Percentiles rank a stretch among this genome's conserved stretches.
phyloP scores from a whole-genome alignment of 1,140 invertebrate species.

The Pseudomyrmex flavicornis region DNA sequence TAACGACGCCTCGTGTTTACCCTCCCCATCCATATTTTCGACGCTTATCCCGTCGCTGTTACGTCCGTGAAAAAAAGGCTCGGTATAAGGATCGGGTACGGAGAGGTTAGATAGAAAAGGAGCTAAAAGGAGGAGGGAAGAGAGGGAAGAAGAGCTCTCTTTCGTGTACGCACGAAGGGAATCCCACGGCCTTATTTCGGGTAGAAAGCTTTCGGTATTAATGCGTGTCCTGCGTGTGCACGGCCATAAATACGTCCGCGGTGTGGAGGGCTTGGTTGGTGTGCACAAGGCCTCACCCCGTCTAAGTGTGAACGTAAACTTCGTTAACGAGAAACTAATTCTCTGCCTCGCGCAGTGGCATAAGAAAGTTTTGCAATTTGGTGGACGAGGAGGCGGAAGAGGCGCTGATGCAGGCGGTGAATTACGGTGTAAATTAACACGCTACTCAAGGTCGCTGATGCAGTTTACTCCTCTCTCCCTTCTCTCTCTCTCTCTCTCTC shows the following conservation, averaged over 20 bases:
- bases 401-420: slow-evolving; percentile 44
- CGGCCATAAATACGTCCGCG: slow-evolving; percentile 77
- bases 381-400: slow-evolving; percentile 24
- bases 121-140: neutral
- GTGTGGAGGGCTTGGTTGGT: slow-evolving; percentile 35
- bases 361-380: slow-evolving; percentile 75
- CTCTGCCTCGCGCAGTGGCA: slow-evolving; percentile 66
- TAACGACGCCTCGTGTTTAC: slow-evolving; percentile 78
- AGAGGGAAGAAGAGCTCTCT: neutral
- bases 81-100: neutral
- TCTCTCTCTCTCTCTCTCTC: too few species aligned
- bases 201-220: slow-evolving; percentile 55
- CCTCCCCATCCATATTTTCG: slow-evolving; percentile 71
- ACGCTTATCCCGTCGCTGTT: slow-evolving; percentile 68
- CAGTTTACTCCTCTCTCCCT: slow-evolving; percentile 37
- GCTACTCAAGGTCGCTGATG: slow-evolving; percentile 70
- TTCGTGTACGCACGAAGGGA: slow-evolving; percentile 3
- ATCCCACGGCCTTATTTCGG: slow-evolving; percentile 57
- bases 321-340: slow-evolving; percentile 84
- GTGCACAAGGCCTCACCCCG: slow-evolving; percentile 11
- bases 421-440: slow-evolving; percentile 74
- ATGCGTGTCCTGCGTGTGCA: slow-evolving; percentile 76
- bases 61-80: slow-evolving; percentile 54
- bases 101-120: neutral
- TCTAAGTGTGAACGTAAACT: slow-evolving; percentile 80